Percentiles rank a stretch among this genome's conserved stretches.
phyloP scores from a whole-genome alignment of 35 echinoderm and acorn worm species.

The Apostichopus parvimensis region DNA sequence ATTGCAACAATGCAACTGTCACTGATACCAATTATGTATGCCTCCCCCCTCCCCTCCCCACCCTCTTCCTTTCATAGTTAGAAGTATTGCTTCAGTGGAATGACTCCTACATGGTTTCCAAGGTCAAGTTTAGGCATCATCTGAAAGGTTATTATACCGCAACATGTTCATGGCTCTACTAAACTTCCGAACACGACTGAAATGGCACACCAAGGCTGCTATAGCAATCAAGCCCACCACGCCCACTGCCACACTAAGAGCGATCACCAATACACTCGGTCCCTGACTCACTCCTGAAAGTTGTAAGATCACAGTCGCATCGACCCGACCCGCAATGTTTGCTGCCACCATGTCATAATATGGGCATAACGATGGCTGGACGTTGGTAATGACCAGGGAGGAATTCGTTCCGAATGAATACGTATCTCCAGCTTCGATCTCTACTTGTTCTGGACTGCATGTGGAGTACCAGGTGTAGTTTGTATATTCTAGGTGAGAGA shows the following conservation, averaged over 20 bases:
- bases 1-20: too few species aligned
- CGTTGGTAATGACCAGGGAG: conserved; percentile 12
- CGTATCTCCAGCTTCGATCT: not conserved
- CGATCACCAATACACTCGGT: not conserved
- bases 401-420: conserved; percentile 27
- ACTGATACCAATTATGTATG: too few species aligned
- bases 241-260: conserved; percentile 14
- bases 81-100: too few species aligned
- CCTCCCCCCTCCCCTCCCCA: too few species aligned
- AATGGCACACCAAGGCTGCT: not conserved
- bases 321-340: not conserved
- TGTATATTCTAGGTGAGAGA: not conserved
- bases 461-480: not conserved
- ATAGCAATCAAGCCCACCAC: conserved; percentile 20
- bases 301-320: not conserved
- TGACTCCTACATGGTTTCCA: too few species aligned
- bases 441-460: not conserved
- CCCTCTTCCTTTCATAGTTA: too few species aligned
- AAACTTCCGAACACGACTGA: conserved; percentile 30
- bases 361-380: not conserved
- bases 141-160: conserved; percentile 18
- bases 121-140: not conserved
- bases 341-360: not conserved
- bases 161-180: conserved; percentile 14
- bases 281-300: not conserved